Evolutionary conservation across 2,888 invertebrate species (phyloP), one percentile per base, ranked within the genome.

Genomic region (Aromia moschata): DNA sequence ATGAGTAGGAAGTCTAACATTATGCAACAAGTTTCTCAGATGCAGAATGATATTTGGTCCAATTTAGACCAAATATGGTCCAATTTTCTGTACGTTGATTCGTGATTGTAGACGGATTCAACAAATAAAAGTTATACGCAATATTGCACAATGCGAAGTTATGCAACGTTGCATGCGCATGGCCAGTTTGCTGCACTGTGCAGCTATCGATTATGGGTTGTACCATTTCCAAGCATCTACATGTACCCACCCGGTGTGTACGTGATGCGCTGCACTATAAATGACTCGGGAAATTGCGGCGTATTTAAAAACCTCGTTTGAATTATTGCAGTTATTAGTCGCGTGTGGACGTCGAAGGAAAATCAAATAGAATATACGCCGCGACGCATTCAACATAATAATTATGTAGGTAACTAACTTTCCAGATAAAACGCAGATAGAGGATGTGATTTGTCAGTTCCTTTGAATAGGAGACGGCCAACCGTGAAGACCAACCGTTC

Each of bases 131-230:
- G 25, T 25, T 25, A 25, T 25, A 7, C 7, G 17, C 9, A 25
- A 25, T 25, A 25, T 25, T 25, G 25, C 25, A 3, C 33, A 33
- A n/a, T n/a, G n/a, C 11, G 11, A 33, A 25, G 11, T 33, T 33
- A 11, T 33, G 33, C 33, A 33, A 33, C n/a, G n/a, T 7, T 33
- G 33, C 33, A 33, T 33, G 33, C 33, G 33, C 33, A 33, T 33
- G 33, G 7, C n/a, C 33, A 10, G 33, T 33, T 33, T n/a, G 33
- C 33, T 40, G 41, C 41, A 31, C 15, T 15, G 20, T 41, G 41
- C 52, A 17, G 17, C 16, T 52, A 52, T 52, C 17, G 52, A 52
- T 52, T 41, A 20, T 33, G 52, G 20, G 40, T 31, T 25, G 41
- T 30, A 15, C 52, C 52, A 52, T 52, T 52, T 52, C 31, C 41